Evolutionary conservation across 2,113 vertebrate genomes (phyloP).

Genomic region (Cheirogaleus medius): DNA sequence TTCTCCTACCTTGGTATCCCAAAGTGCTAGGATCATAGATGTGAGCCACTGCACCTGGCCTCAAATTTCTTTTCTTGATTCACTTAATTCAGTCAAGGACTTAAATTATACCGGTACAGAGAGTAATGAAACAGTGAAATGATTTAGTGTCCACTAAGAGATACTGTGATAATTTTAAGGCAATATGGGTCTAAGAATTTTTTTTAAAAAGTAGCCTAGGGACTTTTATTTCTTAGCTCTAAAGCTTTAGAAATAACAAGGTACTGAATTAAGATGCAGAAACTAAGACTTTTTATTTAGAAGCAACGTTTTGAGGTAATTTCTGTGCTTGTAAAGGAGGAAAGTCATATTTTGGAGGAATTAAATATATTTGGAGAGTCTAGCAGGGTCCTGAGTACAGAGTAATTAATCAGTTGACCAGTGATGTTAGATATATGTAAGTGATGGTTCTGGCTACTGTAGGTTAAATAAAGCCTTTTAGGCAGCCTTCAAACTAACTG

Average conservation of each 20-base stretch:
- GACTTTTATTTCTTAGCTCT: conserved; percentile 44
- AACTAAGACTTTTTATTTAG: background rate
- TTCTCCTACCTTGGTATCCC: too few relatives aligned
- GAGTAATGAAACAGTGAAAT: conserved; percentile 47
- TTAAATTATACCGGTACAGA: conserved; percentile 20
- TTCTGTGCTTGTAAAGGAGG: background rate
- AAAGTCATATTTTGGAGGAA: background rate
- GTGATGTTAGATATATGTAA: background rate
- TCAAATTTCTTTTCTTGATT: conserved; percentile 30
- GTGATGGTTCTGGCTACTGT: conserved; percentile 53
- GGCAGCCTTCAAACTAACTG: conserved; percentile 52
- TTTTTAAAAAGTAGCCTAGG: background rate
- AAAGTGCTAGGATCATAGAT: too few relatives aligned
- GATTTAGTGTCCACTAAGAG: background rate
- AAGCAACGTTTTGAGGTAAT: conserved; percentile 25
- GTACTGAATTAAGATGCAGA: conserved; percentile 48
- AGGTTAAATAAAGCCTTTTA: conserved; percentile 65
- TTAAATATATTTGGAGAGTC: background rate
- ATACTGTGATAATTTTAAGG: conserved; percentile 36
- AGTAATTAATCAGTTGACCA: conserved; percentile 45
- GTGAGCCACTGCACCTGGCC: too few relatives aligned
- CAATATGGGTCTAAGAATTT: background rate
- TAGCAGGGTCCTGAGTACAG: background rate
- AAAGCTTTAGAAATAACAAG: background rate
- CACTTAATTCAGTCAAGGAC: conserved; percentile 56